Conservation (phyloP, 2,888 invertebrate genomes). For the Nephrotoma guestfalica region DNA sequence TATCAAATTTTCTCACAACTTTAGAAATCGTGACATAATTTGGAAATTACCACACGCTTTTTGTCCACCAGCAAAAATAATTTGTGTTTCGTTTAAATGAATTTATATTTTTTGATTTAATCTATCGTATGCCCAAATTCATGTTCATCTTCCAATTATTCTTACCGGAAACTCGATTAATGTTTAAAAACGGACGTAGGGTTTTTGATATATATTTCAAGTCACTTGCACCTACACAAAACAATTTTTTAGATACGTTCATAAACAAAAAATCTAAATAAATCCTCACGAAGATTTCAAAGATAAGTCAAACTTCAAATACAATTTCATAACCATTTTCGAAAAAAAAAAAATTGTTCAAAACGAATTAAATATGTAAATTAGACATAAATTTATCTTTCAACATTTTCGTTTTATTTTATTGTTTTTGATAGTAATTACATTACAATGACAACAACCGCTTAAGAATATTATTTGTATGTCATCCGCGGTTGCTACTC, state of each 20-base stretch:
- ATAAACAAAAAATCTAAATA: background rate
- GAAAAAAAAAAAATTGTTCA: background rate
- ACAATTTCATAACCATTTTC: background rate
- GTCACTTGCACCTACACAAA: background rate
- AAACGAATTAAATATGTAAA: background rate
- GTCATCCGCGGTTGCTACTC: background rate
- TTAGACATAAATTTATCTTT: background rate
- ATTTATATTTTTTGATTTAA: no score
- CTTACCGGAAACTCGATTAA: background rate
- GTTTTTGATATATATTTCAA: background rate
- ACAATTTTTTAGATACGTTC: background rate
- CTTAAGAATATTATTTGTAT: background rate
- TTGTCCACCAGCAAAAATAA: no score
- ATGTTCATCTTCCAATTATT: no score
- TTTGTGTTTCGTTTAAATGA: no score
- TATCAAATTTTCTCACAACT: no score
- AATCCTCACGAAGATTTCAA: background rate
- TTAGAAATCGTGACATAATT: no score
- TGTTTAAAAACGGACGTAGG: background rate
- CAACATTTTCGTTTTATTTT: background rate
- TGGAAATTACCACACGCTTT: no score
- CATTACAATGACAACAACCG: background rate
- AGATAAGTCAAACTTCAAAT: background rate
- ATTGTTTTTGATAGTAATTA: background rate
- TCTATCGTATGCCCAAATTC: no score